Evolutionary conservation across 2,888 invertebrate species (phyloP).

Genomic region (Drosophila maculinotata): DNA sequence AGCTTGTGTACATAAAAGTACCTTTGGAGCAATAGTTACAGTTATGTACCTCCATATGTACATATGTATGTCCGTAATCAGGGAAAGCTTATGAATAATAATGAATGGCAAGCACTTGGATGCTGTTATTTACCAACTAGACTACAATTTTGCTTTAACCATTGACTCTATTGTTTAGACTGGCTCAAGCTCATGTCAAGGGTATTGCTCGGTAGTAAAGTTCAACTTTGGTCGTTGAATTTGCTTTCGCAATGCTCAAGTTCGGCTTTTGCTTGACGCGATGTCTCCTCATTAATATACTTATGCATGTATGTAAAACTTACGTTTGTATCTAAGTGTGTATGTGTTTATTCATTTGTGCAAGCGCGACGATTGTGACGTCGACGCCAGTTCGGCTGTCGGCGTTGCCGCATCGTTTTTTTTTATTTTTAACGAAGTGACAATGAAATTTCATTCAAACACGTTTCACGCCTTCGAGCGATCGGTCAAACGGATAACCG

Average conservation of each 20-base stretch:
- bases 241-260: conserved; percentile 71
- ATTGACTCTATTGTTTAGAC: conserved; percentile 13
- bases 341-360: conserved; percentile 39
- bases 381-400: conserved; percentile 49
- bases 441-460: conserved; percentile 81
- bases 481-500: conserved; percentile 68
- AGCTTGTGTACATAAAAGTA: neutral
- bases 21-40: conserved; percentile 19
- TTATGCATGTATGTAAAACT: conserved; percentile 37
- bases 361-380: conserved; percentile 63
- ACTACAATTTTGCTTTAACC: conserved; percentile 20
- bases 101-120: conserved; percentile 5
- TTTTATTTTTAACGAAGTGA: conserved; percentile 67
- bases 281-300: conserved; percentile 77
- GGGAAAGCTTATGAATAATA: conserved; percentile 21
- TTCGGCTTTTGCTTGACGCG: conserved; percentile 60
- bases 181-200: conserved; percentile 54
- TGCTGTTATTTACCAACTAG: conserved; percentile 21
- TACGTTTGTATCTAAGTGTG: conserved; percentile 9
- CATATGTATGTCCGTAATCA: neutral
- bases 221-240: conserved; percentile 37
- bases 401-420: conserved; percentile 53
- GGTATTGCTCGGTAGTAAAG: conserved; percentile 46
- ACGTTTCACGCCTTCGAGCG: conserved; percentile 71
- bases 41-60: conserved; percentile 1